Conservation (phyloP, 2,113 vertebrate species). For the Trinectes maculatus region DNA sequence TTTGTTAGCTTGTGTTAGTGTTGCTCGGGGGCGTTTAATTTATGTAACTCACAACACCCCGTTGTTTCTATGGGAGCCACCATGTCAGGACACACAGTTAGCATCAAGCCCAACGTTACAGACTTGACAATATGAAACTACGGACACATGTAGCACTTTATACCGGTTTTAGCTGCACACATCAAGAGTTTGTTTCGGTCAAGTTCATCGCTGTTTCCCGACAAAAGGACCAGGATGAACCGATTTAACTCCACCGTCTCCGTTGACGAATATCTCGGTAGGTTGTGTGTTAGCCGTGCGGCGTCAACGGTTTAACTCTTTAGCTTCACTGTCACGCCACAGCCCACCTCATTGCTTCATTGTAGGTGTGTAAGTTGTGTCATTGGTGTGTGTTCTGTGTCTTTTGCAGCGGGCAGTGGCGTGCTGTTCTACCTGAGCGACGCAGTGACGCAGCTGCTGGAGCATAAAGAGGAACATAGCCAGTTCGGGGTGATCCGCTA, state of each 20-base stretch:
- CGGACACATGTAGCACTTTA: not conserved
- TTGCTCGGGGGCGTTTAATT: not conserved
- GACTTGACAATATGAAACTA: too few relatives aligned
- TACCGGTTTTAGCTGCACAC: accelerated
- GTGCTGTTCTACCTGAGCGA: conserved; percentile 95
- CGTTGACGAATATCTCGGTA: conserved; percentile 74
- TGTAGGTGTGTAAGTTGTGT: not conserved
- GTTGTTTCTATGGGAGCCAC: conserved; percentile 31
- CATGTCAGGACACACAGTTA: not conserved
- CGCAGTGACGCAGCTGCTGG: conserved; percentile 92
- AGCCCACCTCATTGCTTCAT: not conserved
- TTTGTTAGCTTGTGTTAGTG: not conserved
- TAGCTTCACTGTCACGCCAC: not conserved
- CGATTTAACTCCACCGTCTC: conserved; percentile 59
- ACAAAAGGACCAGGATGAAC: conserved; percentile 50
- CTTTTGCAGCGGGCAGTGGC: conserved; percentile 85
- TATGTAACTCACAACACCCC: conserved; percentile 56
- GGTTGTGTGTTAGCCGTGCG: conserved; percentile 20
- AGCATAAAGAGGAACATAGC: conserved; percentile 92
- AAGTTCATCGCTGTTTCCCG: too few relatives aligned
- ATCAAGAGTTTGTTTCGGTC: not conserved
- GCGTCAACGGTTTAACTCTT: too few relatives aligned
- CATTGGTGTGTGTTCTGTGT: conserved; percentile 11
- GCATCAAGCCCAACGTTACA: too few relatives aligned
- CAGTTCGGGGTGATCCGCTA: conserved; percentile 92